Percentiles rank a stretch among this genome's conserved stretches.
These are phyloP conservation scores for Hemicordylus capensis DNA, from an alignment of 2,113 vertebrate genomes.

Conservation along the genomic window DNA sequence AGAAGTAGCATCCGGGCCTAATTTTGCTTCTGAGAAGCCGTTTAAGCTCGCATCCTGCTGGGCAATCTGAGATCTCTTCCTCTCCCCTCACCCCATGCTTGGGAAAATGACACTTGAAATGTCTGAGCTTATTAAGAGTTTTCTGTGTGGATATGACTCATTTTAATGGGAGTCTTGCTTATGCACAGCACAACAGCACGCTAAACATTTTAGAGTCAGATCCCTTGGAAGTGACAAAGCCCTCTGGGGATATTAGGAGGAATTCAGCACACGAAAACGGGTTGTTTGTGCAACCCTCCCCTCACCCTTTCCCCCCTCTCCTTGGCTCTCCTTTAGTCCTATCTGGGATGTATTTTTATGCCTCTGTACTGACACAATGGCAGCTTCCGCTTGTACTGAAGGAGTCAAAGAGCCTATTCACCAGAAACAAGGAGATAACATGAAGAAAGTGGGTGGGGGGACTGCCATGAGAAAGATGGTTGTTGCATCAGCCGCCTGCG, in stretches of 20 bases:
- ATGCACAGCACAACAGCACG: rapidly evolving
- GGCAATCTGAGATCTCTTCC: not conserved
- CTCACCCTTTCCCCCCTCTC: not conserved
- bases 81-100: not conserved
- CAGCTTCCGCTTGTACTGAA: not conserved
- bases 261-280: not conserved
- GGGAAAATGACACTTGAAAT: conserved; percentile 9
- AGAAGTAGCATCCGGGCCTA: not conserved
- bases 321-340: not conserved
- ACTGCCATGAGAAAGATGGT: not conserved
- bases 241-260: not conserved
- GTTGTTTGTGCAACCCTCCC: not conserved
- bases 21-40: not conserved
- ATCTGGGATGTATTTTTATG: not conserved
- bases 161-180: not conserved
- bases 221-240: not conserved
- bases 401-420: not conserved
- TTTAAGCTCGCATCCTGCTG: not conserved
- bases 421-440: not conserved
- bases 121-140: not conserved
- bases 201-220: not conserved
- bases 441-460: not conserved
- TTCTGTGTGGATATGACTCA: not conserved
- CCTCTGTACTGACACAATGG: not conserved
- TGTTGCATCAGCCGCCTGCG: not conserved